Percentiles rank a stretch among this genome's conserved stretches.
Conservation (phyloP, 2,888 invertebrate genomes). For the Tineola bisselliella region DNA sequence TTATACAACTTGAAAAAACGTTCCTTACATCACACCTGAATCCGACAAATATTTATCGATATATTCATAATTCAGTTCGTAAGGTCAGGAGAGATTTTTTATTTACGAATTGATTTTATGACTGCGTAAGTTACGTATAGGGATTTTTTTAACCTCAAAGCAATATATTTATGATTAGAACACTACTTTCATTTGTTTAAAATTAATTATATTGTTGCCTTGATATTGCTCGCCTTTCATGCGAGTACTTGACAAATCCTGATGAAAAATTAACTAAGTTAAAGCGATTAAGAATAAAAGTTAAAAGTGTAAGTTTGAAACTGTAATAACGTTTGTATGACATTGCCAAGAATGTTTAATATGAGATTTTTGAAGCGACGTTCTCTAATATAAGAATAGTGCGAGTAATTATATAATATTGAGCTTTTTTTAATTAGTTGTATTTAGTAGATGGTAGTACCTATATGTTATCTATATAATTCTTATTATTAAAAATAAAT, state of each 20-base stretch:
- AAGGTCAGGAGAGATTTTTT: slow-evolving; percentile 36
- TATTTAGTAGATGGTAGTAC: too few relatives aligned
- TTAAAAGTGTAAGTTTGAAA: background rate
- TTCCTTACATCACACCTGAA: background rate
- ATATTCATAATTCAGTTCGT: slow-evolving; percentile 57
- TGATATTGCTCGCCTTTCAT: too few relatives aligned
- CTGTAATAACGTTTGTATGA: background rate
- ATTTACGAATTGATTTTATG: slow-evolving; percentile 52
- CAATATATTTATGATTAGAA: too few relatives aligned
- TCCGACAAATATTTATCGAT: slow-evolving; percentile 50
- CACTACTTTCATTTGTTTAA: too few relatives aligned
- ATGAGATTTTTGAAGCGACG: slow-evolving; percentile 10
- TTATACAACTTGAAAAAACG: too few relatives aligned
- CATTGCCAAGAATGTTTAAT: slow-evolving; percentile 1
- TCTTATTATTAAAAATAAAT: too few relatives aligned
- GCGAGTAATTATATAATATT: background rate
- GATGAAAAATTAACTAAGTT: background rate
- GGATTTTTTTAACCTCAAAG: too few relatives aligned
- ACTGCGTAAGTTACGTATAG: slow-evolving; percentile 45
- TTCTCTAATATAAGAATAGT: background rate
- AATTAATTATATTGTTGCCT: too few relatives aligned
- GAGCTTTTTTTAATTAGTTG: too few relatives aligned
- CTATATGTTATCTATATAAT: too few relatives aligned
- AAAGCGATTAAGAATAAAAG: background rate
- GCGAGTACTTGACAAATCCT: too few relatives aligned